Percentiles rank a stretch among this genome's conserved stretches.
These are phyloP conservation scores for Montipora efflorescens DNA, from an alignment of 64 coral and sea anemone genomes.

Conservation along the genomic window DNA sequence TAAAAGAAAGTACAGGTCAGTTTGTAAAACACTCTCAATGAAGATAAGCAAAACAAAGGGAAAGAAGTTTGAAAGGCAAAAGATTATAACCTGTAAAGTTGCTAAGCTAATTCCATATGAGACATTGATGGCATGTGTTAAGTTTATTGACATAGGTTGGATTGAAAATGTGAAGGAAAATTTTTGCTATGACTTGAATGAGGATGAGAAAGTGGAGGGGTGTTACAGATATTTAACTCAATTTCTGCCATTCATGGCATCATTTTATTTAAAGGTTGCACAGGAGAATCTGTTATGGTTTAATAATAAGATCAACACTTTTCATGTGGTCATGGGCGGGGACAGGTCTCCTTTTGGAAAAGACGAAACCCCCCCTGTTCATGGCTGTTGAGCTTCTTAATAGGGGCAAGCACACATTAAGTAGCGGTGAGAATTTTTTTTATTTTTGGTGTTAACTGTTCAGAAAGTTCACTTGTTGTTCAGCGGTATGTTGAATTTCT, in stretches of 20 bases:
- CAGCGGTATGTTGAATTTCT: conserved; percentile 57
- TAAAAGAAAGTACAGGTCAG: conserved; percentile 71
- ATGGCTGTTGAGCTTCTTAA: conserved; percentile 57
- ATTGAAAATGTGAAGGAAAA: conserved; percentile 47
- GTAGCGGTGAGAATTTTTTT: conserved; percentile 68
- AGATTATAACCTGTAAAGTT: conserved; percentile 69
- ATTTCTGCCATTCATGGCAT: conserved; percentile 25
- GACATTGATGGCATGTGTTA: conserved; percentile 72
- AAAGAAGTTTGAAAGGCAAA: conserved; percentile 62
- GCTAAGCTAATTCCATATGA: conserved; percentile 58
- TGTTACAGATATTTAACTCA: too few species aligned
- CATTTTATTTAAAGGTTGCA: conserved; percentile 53
- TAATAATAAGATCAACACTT: conserved; percentile 56
- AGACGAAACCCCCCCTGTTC: conserved; percentile 48
- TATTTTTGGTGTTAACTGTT: conserved; percentile 59
- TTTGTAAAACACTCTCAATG: conserved; percentile 53
- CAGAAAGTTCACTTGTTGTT: conserved; percentile 40
- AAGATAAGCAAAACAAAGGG: conserved; percentile 55
- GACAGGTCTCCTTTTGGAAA: too few species aligned
- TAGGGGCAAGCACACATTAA: conserved; percentile 58
- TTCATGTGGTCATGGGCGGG: conserved; percentile 43
- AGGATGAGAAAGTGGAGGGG: background rate
- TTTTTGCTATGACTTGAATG: conserved; percentile 49
- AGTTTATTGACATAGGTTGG: conserved; percentile 63
- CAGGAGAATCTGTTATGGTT: conserved; percentile 22